A percentile compares a stretch with the other conserved stretches of the same genome.
Conservation (phyloP, 2,888 invertebrate genomes). For the Leptothorax acervorum region DNA sequence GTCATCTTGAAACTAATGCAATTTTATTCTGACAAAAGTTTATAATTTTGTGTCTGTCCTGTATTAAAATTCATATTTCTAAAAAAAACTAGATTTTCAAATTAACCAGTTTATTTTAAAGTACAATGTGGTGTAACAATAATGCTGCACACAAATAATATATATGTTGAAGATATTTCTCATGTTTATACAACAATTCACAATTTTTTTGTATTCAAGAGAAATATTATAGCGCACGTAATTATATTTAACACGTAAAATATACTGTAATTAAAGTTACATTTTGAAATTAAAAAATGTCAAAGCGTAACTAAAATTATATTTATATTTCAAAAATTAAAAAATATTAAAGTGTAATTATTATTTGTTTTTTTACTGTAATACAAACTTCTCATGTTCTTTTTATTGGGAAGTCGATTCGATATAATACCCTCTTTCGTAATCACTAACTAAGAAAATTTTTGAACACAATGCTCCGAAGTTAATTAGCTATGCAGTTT, state of each 20-base stretch:
- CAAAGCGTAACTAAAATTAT: background rate
- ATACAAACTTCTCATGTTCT: slow-evolving; percentile 4
- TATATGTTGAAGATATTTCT: background rate
- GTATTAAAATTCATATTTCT: background rate
- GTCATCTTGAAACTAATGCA: background rate
- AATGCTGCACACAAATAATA: background rate
- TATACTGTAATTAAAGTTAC: background rate
- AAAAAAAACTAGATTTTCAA: slow-evolving; percentile 1
- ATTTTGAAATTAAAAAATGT: background rate
- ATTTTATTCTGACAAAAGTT: background rate
- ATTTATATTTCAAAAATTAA: background rate
- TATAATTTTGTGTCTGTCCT: background rate
- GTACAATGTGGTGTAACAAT: background rate
- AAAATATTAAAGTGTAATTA: background rate
- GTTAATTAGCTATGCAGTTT: slow-evolving; percentile 50
- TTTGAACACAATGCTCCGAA: slow-evolving; percentile 16
- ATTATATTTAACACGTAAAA: background rate
- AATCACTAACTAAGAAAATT: slow-evolving; percentile 35
- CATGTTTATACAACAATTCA: background rate
- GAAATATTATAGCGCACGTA: background rate
- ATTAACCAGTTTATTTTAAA: slow-evolving; percentile 6
- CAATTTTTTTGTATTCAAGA: slow-evolving; percentile 1
- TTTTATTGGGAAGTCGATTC: slow-evolving; percentile 18
- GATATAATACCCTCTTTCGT: slow-evolving; percentile 17
- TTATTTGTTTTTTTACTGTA: background rate